phyloP scores from a whole-genome alignment of 2,797 vertebrate species.

The Myiotriccus ornatus region DNA sequence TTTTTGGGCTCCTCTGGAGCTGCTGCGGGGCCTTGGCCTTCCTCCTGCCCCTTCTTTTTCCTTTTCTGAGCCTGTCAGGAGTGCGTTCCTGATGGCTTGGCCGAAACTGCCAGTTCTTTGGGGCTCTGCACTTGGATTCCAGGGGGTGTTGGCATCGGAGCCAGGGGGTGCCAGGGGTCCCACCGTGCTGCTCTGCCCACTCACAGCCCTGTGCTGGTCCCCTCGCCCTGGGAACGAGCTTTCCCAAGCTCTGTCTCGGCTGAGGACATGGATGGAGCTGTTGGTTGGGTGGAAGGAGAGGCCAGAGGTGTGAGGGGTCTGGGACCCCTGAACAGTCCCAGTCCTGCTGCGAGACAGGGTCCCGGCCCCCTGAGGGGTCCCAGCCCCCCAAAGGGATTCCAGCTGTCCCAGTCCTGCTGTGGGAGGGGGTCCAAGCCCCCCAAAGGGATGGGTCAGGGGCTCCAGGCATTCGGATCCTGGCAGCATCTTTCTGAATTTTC shows the following conservation, averaged over 20 bases:
- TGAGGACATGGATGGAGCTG: not conserved
- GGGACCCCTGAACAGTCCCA: not conserved
- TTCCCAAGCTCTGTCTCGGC: not conserved
- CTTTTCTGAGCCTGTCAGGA: not conserved
- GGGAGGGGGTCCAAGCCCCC: not conserved
- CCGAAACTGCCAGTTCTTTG: not conserved
- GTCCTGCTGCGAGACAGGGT: not conserved
- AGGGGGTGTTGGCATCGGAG: not conserved
- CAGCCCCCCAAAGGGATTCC: too few relatives aligned
- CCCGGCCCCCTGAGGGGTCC: not conserved
- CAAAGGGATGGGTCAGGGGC: not conserved
- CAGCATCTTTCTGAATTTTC: not conserved
- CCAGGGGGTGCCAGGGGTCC: not conserved
- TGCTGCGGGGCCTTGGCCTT: not conserved
- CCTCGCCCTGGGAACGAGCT: not conserved
- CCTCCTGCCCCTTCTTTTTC: too few relatives aligned
- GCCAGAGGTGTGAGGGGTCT: not conserved
- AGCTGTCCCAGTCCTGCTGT: not conserved
- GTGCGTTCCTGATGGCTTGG: rapidly evolving
- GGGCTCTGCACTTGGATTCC: not conserved
- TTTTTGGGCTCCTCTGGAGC: not conserved
- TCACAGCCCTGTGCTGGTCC: not conserved
- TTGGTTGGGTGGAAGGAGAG: not conserved
- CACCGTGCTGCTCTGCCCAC: not conserved
- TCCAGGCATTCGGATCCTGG: not conserved